A percentile compares a stretch with the other conserved stretches of the same genome.
phyloP scores from a whole-genome alignment of 2,113 vertebrate genomes.

The Hypanus sabinus region DNA sequence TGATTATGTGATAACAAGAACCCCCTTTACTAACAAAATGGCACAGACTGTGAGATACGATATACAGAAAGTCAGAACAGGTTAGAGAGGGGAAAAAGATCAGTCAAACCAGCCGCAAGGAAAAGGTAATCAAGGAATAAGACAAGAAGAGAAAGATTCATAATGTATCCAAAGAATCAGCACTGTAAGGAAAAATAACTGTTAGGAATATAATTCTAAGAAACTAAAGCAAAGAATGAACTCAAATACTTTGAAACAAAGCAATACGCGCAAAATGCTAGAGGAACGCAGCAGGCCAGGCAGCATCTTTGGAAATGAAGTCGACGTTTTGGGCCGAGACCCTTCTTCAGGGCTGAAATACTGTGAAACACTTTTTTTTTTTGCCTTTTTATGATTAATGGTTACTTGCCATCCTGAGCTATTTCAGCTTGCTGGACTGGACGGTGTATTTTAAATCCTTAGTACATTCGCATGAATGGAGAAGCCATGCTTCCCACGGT shows the following conservation, averaged over 20 bases:
- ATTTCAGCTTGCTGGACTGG: not conserved
- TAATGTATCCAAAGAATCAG: not conserved
- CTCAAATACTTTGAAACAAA: not conserved
- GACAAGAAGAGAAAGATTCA: not conserved
- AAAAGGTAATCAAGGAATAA: constrained; percentile 39
- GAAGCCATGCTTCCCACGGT: not conserved
- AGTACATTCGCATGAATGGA: not conserved
- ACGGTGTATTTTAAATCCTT: not conserved
- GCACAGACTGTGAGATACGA: not conserved
- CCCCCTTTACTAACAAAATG: not conserved
- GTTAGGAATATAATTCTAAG: not conserved
- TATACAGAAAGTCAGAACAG: not conserved
- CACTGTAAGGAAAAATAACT: not conserved
- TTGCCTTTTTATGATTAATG: not conserved
- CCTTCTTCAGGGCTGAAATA: no score
- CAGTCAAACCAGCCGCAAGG: not conserved
- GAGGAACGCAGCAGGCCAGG: no score
- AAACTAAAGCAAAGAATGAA: not conserved
- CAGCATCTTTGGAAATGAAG: no score
- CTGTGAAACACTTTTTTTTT: not conserved
- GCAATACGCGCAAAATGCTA: no score
- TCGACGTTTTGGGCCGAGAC: no score
- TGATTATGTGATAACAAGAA: not conserved
- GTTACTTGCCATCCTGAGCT: not conserved
- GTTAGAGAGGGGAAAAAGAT: not conserved